A percentile compares a stretch with the other conserved stretches of the same genome.
phyloP scores from a whole-genome alignment of 2,888 invertebrate species.

The Hermaeophaga mercurialis region DNA sequence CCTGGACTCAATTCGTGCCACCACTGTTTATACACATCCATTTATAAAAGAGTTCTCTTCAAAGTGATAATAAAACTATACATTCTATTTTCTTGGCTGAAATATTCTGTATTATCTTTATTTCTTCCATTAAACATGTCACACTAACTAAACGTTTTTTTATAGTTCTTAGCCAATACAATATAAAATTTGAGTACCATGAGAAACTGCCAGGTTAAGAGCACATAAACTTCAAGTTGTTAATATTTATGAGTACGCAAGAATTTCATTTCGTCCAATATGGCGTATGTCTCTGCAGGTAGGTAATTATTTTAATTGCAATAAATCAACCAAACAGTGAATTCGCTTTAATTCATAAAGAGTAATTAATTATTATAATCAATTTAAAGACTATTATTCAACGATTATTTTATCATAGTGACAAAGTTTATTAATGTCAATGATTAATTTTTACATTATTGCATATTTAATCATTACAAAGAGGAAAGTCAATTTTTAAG shows the following conservation, averaged over 20 bases:
- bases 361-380: constrained; percentile 3
- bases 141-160: constrained; percentile 1
- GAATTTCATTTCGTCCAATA: constrained; percentile 5
- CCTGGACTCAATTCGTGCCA: too few species aligned
- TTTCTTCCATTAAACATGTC: not conserved
- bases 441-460: not conserved
- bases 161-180: not conserved
- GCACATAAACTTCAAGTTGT: constrained; percentile 5
- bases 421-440: not conserved
- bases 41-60: too few species aligned
- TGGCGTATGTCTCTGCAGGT: constrained; percentile 18
- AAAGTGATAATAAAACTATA: not conserved
- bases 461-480: too few species aligned
- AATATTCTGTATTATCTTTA: not conserved
- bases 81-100: not conserved
- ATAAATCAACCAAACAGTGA: constrained; percentile 15
- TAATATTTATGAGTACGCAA: constrained; percentile 13
- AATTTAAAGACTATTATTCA: not conserved
- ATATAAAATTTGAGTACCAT: constrained; percentile 4
- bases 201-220: constrained; percentile 4
- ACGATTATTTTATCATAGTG: not conserved
- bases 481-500: too few species aligned
- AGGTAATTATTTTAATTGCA: constrained; percentile 20
- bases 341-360: constrained; percentile 10
- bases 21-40: too few species aligned